Conservation (phyloP, 1,140 invertebrate species). For the Antheraea mylitta region DNA sequence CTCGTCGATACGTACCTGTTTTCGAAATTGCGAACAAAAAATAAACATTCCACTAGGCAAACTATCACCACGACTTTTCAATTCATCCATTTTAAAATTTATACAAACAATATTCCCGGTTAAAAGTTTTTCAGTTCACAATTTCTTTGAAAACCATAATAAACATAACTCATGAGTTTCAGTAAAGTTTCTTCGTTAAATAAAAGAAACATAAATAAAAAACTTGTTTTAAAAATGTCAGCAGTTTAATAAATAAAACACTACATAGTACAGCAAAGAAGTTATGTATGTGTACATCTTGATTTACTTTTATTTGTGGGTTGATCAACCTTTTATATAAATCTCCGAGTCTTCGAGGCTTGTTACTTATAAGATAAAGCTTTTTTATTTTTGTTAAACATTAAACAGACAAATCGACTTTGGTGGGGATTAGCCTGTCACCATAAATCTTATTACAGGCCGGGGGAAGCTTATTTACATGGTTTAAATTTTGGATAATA, state of each 20-base stretch:
- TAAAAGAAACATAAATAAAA: no score
- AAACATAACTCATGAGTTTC: no score
- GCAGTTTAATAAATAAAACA: background rate
- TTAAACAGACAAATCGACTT: slow-evolving; percentile 43
- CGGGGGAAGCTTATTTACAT: slow-evolving; percentile 34
- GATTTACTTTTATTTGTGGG: background rate
- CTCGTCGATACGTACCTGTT: no score
- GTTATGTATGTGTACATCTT: background rate
- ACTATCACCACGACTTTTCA: no score
- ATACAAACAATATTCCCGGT: no score
- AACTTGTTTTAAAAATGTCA: no score
- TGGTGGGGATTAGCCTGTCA: slow-evolving; percentile 36
- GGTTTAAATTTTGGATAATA: slow-evolving; percentile 25
- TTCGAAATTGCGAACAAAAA: no score
- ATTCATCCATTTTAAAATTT: no score
- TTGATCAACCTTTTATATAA: slow-evolving; percentile 1
- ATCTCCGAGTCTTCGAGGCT: slow-evolving; percentile 5
- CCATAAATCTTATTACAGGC: slow-evolving; percentile 38
- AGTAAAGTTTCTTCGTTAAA: no score
- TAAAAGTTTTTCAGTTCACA: no score
- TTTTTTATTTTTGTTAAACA: slow-evolving; percentile 41
- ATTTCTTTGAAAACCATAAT: no score
- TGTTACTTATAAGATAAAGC: slow-evolving; percentile 25
- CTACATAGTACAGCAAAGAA: background rate
- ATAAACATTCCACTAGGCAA: no score